Base-by-base conservation (phyloP, 1,140 invertebrate genomes). In the Philotrypesis tridentata region DNA sequence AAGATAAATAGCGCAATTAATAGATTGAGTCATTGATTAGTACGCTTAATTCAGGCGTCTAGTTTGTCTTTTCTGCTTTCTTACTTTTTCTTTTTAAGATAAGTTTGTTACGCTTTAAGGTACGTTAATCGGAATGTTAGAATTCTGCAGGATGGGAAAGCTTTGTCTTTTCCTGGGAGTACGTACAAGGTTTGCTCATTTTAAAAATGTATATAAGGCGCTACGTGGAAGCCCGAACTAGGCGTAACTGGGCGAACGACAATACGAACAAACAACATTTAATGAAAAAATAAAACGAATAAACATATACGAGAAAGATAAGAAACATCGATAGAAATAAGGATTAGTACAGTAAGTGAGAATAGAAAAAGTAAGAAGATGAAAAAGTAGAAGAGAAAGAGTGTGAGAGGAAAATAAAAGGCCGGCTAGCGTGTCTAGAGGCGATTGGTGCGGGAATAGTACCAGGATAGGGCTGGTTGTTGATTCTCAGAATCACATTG, bases 381-480 rank as follows among this genome's bases (percentile, higher is more conserved):
- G 63, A 65, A 75, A 80, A 84, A 73, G 2, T 63, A 79, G 75
- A 84, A 87, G 83, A 87, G 61, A 77, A 70, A 82, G 78, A 84
- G 33, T 79, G 83, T 85, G 68, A 85, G 77, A 84, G 74, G 85
- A 83, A 79, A 87, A 73, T 86, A 85, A 84, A 87, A 90, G 91
- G 90, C 91, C 89, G 91, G 91, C 91, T 92, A 92, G 91, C 91
- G 90, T 92, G 91, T 92, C 91, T 92, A 92, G 84, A 91, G 90
- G 89, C 89, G 91, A 87, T 90, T 88, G 89, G 88, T 87, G 85
- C 90, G 90, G 88, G 90, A 90, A 87, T 91, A 92, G 83, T 88
- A 91, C 90, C 90, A 92, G 89, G 90, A 92, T 70, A 91, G 85
- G 89, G 88, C 88, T 65, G 90, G 89, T 78, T 76, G 89, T 88